Conservation (phyloP, 2,888 invertebrate species). For the Cerastoderma edule region DNA sequence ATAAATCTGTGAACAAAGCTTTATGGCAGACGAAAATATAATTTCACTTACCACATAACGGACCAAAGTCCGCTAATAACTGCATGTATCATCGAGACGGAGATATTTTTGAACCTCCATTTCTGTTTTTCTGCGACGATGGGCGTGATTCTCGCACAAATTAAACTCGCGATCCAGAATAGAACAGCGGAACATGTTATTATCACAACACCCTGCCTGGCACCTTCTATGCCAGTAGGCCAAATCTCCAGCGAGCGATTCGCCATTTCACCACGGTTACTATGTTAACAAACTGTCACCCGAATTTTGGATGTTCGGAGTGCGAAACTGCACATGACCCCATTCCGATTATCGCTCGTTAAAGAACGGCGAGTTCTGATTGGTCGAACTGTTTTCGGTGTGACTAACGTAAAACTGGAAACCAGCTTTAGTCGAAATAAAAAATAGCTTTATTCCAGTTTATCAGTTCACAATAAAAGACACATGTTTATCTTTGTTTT, state of each 20-base stretch:
- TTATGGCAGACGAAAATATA: background rate
- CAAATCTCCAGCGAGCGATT: slow-evolving; percentile 55
- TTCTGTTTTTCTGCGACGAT: slow-evolving; percentile 52
- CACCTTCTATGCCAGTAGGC: slow-evolving; percentile 62
- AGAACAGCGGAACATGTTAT: slow-evolving; percentile 53
- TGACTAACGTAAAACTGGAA: too few relatives aligned
- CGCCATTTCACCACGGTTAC: slow-evolving; percentile 15
- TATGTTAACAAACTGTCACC: background rate
- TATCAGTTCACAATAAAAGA: too few relatives aligned
- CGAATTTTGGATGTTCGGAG: background rate
- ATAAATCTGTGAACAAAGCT: too few relatives aligned
- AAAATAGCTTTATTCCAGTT: too few relatives aligned
- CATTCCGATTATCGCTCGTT: too few relatives aligned
- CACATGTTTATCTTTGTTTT: too few relatives aligned
- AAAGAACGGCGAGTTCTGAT: too few relatives aligned
- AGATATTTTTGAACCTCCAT: slow-evolving; percentile 76
- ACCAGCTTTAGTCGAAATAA: too few relatives aligned
- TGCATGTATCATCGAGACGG: slow-evolving; percentile 73
- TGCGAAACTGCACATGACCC: too few relatives aligned
- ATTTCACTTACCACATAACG: slow-evolving; percentile 65
- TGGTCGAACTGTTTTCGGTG: too few relatives aligned
- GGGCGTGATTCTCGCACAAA: slow-evolving; percentile 50
- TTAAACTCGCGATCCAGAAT: slow-evolving; percentile 57
- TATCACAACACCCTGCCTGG: slow-evolving; percentile 55
- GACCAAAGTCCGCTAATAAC: slow-evolving; percentile 67